Conservation (phyloP, 2,797 vertebrate species). For the Manis crassicaudata region DNA sequence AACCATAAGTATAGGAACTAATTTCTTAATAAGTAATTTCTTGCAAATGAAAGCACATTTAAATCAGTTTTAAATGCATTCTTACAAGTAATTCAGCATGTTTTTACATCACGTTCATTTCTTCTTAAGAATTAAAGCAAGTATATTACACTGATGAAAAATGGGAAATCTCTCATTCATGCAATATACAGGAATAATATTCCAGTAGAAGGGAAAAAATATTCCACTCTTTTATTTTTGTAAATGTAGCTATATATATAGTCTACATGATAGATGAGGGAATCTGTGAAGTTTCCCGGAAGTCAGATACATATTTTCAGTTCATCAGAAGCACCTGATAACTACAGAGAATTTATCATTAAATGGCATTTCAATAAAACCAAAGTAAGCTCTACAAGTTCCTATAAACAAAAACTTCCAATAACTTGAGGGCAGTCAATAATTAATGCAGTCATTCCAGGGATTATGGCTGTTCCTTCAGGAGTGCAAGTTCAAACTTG, state of each 20-base stretch:
- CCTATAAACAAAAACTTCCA: constrained; percentile 75
- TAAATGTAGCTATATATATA: constrained; percentile 69
- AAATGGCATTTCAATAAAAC: constrained; percentile 70
- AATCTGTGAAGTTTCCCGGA: constrained; percentile 33
- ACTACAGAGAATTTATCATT: constrained; percentile 68
- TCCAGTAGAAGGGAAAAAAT: constrained; percentile 65
- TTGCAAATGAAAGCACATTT: constrained; percentile 79
- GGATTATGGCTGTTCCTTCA: constrained; percentile 84
- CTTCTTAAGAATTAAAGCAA: constrained; percentile 80
- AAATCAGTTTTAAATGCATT: constrained; percentile 78
- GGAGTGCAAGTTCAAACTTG: constrained; percentile 84
- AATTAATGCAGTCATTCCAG: constrained; percentile 70
- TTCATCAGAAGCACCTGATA: constrained; percentile 75
- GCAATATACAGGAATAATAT: constrained; percentile 76
- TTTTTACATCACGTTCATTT: constrained; percentile 69
- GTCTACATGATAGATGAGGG: constrained; percentile 75
- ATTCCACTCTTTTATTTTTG: constrained; percentile 61
- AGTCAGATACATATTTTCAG: constrained; percentile 63
- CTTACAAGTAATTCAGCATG: constrained; percentile 74
- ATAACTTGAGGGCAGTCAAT: constrained; percentile 69
- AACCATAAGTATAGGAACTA: constrained; percentile 66
- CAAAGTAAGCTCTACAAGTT: constrained; percentile 77
- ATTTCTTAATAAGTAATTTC: constrained; percentile 70
- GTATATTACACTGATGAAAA: constrained; percentile 74
- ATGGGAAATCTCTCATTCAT: constrained; percentile 75